These are phyloP conservation scores for Bellardia pandia DNA, from an alignment of 2,888 invertebrate species.

Conservation along the genomic window DNA sequence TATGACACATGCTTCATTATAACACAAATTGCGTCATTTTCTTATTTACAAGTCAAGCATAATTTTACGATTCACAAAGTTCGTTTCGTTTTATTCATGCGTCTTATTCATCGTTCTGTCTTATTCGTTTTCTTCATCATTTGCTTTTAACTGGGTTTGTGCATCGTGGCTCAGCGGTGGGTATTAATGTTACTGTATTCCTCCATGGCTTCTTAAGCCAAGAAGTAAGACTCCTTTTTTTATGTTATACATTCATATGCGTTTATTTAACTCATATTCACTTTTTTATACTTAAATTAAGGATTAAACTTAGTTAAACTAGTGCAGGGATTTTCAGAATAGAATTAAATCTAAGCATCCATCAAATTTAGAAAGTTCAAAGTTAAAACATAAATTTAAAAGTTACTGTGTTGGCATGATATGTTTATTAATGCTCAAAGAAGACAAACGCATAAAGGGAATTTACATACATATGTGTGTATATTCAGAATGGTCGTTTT, in stretches of 20 bases:
- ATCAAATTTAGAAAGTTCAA: too few species aligned
- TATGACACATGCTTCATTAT: slow-evolving; percentile 68
- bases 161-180: slow-evolving; percentile 53
- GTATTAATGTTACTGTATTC: slow-evolving; percentile 46
- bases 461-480: too few species aligned
- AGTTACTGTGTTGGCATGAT: too few species aligned
- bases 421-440: too few species aligned
- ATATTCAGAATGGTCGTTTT: too few species aligned
- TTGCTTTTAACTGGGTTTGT: slow-evolving; percentile 45
- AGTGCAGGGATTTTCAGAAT: not conserved
- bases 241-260: slow-evolving; percentile 32
- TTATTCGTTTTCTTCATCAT: slow-evolving; percentile 23
- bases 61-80: slow-evolving; percentile 67
- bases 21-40: slow-evolving; percentile 68
- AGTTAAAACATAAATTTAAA: too few species aligned
- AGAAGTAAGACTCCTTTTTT: slow-evolving; percentile 28
- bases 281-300: not conserved
- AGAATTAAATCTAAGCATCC: too few species aligned
- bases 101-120: slow-evolving; percentile 15
- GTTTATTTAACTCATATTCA: slow-evolving; percentile 14
- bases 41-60: slow-evolving; percentile 69
- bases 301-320: not conserved
- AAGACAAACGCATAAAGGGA: too few species aligned
- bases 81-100: slow-evolving; percentile 30
- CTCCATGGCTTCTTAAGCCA: slow-evolving; percentile 36